Conservation (phyloP, 2,888 invertebrate species). For the Philhelius pedissequus region DNA sequence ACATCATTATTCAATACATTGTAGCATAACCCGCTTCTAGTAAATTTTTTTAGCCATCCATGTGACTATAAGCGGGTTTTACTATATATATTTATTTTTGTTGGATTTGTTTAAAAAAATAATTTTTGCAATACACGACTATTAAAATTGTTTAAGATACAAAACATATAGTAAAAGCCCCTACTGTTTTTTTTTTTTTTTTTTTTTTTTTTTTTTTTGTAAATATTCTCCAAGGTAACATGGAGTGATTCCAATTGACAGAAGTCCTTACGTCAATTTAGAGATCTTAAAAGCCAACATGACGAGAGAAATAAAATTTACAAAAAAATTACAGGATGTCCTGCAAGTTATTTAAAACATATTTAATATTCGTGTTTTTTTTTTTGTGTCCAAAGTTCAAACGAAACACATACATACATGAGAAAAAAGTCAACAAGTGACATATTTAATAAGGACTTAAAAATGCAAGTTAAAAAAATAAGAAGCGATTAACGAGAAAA, state of each 20-base stretch:
- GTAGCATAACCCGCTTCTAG: no score
- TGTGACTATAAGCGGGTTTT: no score
- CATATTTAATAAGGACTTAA: constrained; percentile 2
- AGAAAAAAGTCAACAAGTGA: constrained; percentile 4
- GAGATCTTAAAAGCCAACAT: neutral
- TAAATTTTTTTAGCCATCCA: no score
- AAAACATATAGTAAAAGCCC: no score
- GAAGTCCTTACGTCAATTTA: neutral
- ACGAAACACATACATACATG: neutral
- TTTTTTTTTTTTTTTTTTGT: neutral
- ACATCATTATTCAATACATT: no score
- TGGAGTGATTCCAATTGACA: neutral
- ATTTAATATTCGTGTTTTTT: neutral
- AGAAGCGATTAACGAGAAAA: neutral
- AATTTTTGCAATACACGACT: no score
- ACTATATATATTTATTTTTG: no score
- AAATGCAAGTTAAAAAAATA: neutral
- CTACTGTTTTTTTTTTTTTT: neutral
- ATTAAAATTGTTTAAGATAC: no score
- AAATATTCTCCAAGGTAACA: neutral
- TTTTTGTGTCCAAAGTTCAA: neutral
- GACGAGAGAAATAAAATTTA: neutral
- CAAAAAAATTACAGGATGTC: neutral
- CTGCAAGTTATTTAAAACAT: neutral
- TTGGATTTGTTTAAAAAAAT: no score